phyloP scores from a whole-genome alignment of 2,888 invertebrate species.

The Tanypteryx hageni region DNA sequence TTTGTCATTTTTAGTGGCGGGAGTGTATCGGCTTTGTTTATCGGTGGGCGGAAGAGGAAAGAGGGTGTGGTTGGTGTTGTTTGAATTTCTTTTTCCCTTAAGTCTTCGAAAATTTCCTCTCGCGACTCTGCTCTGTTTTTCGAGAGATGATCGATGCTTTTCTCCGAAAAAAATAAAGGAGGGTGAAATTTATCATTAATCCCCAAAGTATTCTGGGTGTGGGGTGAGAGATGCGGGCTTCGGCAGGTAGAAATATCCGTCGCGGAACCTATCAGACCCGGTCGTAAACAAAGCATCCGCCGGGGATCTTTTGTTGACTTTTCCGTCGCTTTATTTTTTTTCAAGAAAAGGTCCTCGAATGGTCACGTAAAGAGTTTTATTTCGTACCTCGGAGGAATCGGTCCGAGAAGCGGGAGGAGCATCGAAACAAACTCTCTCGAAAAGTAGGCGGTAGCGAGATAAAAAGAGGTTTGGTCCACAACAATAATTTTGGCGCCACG shows the following conservation, averaged over 20 bases:
- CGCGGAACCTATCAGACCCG: neutral
- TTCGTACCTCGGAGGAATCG: neutral
- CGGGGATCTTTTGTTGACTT: neutral
- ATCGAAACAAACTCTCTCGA: neutral
- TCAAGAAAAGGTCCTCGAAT: neutral
- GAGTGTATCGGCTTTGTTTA: too few species aligned
- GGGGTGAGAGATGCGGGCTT: neutral
- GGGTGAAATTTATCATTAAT: neutral
- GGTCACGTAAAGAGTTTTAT: neutral
- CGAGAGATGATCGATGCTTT: neutral
- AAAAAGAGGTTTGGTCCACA: conserved; percentile 8
- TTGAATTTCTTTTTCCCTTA: too few species aligned
- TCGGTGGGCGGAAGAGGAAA: too few species aligned
- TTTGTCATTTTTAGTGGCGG: too few species aligned
- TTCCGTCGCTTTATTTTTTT: neutral
- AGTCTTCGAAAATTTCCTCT: neutral
- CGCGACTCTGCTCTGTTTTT: neutral
- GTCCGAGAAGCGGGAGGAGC: neutral
- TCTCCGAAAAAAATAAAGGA: neutral
- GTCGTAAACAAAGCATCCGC: neutral
- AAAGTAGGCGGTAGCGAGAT: neutral
- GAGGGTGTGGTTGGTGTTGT: too few species aligned
- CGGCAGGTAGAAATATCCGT: too few species aligned
- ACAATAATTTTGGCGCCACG: conserved; percentile 54
- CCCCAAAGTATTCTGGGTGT: neutral